phyloP scores from a whole-genome alignment of 2,113 vertebrate genomes.

The Daubentonia madagascariensis region DNA sequence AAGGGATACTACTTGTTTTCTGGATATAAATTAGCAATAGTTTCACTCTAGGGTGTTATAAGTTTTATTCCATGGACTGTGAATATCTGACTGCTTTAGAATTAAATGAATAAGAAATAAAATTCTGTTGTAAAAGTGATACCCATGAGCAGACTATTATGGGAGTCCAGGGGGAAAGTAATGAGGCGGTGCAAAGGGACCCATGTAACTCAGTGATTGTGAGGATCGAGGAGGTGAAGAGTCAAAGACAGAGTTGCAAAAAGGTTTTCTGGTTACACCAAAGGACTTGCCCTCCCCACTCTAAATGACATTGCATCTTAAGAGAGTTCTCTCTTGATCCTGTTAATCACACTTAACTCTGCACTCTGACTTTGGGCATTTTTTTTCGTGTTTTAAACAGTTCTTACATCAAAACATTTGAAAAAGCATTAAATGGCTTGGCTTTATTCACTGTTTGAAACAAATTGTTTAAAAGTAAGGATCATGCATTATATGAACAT shows the following conservation, averaged over 20 bases:
- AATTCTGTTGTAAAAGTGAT: neutral
- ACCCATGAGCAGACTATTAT: neutral
- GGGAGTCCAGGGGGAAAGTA: neutral
- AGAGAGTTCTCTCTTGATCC: neutral
- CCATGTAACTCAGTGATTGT: accelerated
- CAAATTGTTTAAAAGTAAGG: neutral
- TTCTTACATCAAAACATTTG: neutral
- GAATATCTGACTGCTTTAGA: neutral
- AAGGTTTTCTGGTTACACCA: neutral
- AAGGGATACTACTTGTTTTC: neutral
- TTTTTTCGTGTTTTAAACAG: neutral
- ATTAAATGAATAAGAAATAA: neutral
- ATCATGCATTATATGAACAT: neutral
- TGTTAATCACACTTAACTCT: neutral
- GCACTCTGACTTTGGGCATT: neutral
- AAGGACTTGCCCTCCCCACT: neutral
- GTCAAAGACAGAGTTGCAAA: neutral
- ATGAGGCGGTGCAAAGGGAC: neutral
- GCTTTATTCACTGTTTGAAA: neutral
- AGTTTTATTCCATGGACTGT: neutral
- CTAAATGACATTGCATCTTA: neutral
- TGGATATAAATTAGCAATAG: neutral
- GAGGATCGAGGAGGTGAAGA: neutral
- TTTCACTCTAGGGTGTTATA: neutral
- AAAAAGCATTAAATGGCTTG: neutral